These are phyloP conservation scores for Acromyrmex charruanus DNA, from an alignment of 1,140 invertebrate species.

Conservation along the genomic window DNA sequence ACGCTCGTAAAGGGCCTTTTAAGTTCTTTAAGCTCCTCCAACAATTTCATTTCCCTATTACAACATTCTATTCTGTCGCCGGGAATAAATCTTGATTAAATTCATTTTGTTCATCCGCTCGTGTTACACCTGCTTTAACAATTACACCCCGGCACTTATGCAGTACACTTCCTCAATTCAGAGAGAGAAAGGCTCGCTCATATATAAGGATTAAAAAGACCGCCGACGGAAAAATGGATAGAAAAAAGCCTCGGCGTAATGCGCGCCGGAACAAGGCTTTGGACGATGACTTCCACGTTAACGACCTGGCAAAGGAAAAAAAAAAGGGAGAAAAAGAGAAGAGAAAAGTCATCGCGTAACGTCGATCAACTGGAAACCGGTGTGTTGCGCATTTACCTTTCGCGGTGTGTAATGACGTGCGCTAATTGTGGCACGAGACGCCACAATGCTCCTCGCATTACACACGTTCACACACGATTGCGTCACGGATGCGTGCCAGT, in stretches of 20 bases:
- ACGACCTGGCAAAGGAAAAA: not conserved
- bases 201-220: constrained; percentile 19
- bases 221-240: not conserved
- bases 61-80: not conserved
- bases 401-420: constrained; percentile 31
- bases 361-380: constrained; percentile 9
- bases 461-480: constrained; percentile 51
- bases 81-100: constrained; percentile 19
- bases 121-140: not conserved
- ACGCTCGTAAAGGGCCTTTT: not conserved
- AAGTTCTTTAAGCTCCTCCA: not conserved
- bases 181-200: not conserved
- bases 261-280: not conserved
- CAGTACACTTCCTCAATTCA: not conserved
- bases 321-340: not conserved
- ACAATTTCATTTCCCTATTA: not conserved
- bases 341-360: constrained; percentile 29
- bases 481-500: constrained; percentile 52
- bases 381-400: constrained; percentile 45
- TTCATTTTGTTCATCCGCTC: not conserved
- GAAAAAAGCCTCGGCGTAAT: constrained; percentile 26
- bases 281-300: not conserved
- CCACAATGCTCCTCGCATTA: constrained; percentile 29
- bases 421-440: constrained; percentile 62
- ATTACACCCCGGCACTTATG: not conserved